These are phyloP conservation scores for Xiphias gladius DNA, from an alignment of 2,113 vertebrate genomes.

Conservation along the genomic window DNA sequence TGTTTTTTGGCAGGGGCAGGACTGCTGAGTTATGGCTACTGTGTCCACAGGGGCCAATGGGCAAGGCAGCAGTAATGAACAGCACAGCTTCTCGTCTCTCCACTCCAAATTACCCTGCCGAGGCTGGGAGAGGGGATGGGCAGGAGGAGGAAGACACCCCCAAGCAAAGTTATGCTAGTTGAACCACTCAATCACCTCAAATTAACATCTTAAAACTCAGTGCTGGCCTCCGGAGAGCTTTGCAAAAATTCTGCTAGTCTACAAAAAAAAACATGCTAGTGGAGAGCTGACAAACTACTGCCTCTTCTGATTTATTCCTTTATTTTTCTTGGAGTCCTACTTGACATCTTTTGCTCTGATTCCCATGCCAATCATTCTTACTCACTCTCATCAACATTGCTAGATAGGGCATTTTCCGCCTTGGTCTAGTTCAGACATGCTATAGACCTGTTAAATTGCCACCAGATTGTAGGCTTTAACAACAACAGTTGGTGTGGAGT, in stretches of 20 bases:
- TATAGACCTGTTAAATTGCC: too few relatives aligned
- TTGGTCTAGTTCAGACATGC: too few relatives aligned
- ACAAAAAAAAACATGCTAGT: slow-evolving; percentile 70
- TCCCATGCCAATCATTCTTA: slow-evolving; percentile 4
- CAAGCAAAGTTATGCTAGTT: slow-evolving; percentile 74
- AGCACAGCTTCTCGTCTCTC: slow-evolving; percentile 48
- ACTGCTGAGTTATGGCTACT: slow-evolving; percentile 49
- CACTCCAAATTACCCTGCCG: slow-evolving; percentile 67
- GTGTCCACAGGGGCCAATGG: slow-evolving; percentile 49
- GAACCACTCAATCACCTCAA: slow-evolving; percentile 75
- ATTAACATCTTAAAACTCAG: slow-evolving; percentile 73
- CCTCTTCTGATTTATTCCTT: neutral
- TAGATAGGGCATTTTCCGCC: too few relatives aligned
- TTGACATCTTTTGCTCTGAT: slow-evolving; percentile 11
- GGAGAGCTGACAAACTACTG: slow-evolving; percentile 48
- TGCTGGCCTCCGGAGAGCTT: slow-evolving; percentile 49
- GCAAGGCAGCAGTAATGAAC: slow-evolving; percentile 75
- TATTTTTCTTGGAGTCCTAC: slow-evolving; percentile 17
- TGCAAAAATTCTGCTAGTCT: slow-evolving; percentile 63
- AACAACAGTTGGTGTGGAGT: too few relatives aligned
- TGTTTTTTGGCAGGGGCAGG: slow-evolving; percentile 40
- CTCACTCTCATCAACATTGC: too few relatives aligned
- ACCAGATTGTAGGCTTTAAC: too few relatives aligned
- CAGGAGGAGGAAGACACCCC: slow-evolving; percentile 40
- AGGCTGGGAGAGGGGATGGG: slow-evolving; percentile 60